A percentile compares a stretch with the other conserved stretches of the same genome.
Evolutionary conservation across 2,113 vertebrate genomes (phyloP).

Genomic region (Pheucticus melanocephalus): DNA sequence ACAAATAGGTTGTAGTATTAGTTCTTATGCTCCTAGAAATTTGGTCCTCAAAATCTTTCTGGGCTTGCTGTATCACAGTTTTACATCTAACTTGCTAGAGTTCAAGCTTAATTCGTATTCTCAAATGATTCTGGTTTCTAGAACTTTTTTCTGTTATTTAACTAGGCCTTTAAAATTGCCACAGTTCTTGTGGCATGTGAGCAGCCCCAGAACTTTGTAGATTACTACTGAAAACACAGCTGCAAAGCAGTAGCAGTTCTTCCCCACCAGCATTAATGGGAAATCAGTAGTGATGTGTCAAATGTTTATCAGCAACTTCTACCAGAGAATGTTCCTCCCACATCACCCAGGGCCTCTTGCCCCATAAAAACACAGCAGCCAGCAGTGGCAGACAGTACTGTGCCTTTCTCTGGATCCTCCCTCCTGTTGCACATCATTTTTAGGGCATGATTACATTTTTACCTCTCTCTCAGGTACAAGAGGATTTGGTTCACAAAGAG

Average conservation of each 20-base stretch:
- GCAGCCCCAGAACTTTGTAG: background rate
- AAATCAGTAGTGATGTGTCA: background rate
- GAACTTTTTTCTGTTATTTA: background rate
- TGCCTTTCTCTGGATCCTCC: background rate
- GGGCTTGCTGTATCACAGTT: background rate
- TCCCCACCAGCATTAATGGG: background rate
- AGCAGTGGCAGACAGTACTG: background rate
- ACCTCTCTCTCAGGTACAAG: background rate
- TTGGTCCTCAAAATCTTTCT: background rate
- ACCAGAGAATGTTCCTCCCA: background rate
- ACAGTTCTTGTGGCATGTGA: background rate
- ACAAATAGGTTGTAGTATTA: background rate
- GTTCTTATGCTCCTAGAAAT: background rate
- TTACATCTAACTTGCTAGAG: background rate
- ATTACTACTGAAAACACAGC: background rate
- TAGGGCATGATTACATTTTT: background rate
- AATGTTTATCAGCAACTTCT: background rate
- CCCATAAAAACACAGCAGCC: background rate
- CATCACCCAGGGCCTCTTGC: background rate
- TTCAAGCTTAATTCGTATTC: background rate
- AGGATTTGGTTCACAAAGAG: background rate
- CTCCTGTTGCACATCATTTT: background rate
- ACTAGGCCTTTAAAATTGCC: background rate
- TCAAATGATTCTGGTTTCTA: background rate
- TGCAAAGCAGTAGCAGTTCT: background rate